Conservation (phyloP, 2,888 invertebrate genomes). For the Geotrupes spiniger region DNA sequence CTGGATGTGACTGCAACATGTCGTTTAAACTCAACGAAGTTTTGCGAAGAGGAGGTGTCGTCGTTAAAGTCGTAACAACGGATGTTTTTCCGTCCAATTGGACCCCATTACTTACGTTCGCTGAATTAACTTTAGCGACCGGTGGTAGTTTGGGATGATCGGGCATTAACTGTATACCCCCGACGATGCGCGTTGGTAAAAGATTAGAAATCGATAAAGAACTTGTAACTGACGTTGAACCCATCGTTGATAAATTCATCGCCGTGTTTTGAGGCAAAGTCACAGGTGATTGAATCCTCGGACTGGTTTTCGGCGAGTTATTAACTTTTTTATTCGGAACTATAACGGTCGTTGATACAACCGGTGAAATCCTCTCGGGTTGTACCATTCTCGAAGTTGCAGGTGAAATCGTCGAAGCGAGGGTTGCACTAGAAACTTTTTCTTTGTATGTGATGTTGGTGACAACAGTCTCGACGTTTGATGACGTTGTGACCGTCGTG, state of each 20-base stretch:
- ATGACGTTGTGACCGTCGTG: conserved; percentile 54
- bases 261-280: conserved; percentile 4
- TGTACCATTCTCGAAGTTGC: conserved; percentile 40
- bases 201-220: conserved; percentile 30
- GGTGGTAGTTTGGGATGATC: conserved; percentile 41
- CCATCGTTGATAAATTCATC: conserved; percentile 8
- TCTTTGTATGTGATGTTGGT: conserved; percentile 42
- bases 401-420: conserved; percentile 11
- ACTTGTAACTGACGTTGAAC: conserved; percentile 8
- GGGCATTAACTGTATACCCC: conserved; percentile 39
- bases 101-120: not conserved
- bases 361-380: conserved; percentile 31
- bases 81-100: not conserved
- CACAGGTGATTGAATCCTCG: conserved; percentile 20
- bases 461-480: conserved; percentile 52
- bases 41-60: conserved; percentile 29
- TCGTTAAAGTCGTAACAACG: conserved; percentile 8
- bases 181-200: conserved; percentile 22
- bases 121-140: conserved; percentile 15
- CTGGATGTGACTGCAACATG: conserved; percentile 51
- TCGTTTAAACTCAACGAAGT: conserved; percentile 47
- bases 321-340: conserved; percentile 36
- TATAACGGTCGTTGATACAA: conserved; percentile 35
- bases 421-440: conserved; percentile 24
- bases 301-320: conserved; percentile 25